Evolutionary conservation across 2,888 invertebrate species (phyloP), one percentile per base, ranked within the genome.

Genomic region (Prosopocoilus inquinatus): DNA sequence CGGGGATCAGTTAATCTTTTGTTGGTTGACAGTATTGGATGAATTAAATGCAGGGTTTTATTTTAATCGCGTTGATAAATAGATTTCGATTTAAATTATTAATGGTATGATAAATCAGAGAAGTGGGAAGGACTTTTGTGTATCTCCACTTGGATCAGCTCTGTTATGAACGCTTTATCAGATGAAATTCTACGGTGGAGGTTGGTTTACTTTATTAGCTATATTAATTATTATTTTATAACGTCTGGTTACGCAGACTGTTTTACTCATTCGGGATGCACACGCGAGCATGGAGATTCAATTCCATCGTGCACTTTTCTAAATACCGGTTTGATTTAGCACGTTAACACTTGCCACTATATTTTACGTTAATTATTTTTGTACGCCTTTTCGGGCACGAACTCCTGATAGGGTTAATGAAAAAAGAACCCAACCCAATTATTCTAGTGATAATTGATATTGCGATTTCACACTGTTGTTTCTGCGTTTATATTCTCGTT

Each of bases 21-120:
- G 62, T 60, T 60, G 15, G 48, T 57, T 57, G 57, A 55, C 60
- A 57, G 57, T 55, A 48, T 58, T 51, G 58, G 50, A 58, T 52
- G 55, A 58, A 58, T 58, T 58, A 58, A 58, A 57, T 49, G 54
- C 44, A 41, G 51, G 53, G 57, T 61, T 57, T 62, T 58, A 55
- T 62, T 62, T 61, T 61, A 63, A 63, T 63, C 61, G 62, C 45
- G 56, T 50, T 62, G 61, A 64, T 64, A 62, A 62, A 63, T 62
- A 61, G 62, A 63, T 64, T 66, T 61, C 61, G 61, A 64, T 66
- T 66, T 62, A 62, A 60, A 61, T 65, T 65, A 65, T 66, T 67
- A 69, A 69, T 67, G 64, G 60, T 59, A 65, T 57, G 64, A 67
- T 67, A 67, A 68, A 68, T 68, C 66, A 64, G 60, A 57, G 59